Evolutionary conservation across 1,140 invertebrate species (phyloP).

Genomic region (Cydia amplana): DNA sequence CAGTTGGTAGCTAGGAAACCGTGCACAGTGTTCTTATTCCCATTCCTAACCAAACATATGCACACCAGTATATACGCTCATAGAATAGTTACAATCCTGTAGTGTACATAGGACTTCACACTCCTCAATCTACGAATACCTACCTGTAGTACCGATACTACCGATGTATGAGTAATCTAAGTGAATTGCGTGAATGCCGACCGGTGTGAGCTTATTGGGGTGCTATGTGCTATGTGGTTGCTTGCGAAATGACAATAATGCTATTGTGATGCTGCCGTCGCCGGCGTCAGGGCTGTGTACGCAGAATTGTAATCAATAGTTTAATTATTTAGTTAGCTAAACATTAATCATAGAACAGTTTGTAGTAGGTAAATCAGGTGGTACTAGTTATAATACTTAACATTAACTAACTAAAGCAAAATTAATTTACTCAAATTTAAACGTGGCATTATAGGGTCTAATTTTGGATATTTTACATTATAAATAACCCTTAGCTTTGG

Average conservation of each 20-base stretch:
- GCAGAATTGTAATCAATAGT: not conserved
- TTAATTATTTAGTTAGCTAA: not conserved
- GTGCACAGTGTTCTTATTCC: not conserved
- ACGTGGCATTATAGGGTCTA: no score
- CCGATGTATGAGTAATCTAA: no score
- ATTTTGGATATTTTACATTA: no score
- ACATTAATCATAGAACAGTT: not conserved
- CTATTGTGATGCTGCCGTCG: constrained; percentile 47
- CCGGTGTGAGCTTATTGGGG: constrained; percentile 37
- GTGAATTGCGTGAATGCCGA: constrained; percentile 43
- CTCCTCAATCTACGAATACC: not conserved
- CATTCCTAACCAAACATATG: not conserved
- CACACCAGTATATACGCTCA: not conserved
- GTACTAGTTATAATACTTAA: no score
- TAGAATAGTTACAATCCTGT: no score
- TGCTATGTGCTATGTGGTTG: constrained; percentile 40
- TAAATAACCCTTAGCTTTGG: no score
- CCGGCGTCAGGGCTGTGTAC: constrained; percentile 33
- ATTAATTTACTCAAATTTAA: no score
- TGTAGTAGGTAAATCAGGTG: no score
- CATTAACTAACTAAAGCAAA: no score
- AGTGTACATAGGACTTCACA: not conserved
- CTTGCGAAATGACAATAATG: constrained; percentile 49
- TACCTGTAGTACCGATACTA: no score
- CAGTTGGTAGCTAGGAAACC: not conserved